These are phyloP conservation scores for Epizoanthus illoricatus DNA, from an alignment of 92 coral and sea anemone genomes.

Conservation along the genomic window DNA sequence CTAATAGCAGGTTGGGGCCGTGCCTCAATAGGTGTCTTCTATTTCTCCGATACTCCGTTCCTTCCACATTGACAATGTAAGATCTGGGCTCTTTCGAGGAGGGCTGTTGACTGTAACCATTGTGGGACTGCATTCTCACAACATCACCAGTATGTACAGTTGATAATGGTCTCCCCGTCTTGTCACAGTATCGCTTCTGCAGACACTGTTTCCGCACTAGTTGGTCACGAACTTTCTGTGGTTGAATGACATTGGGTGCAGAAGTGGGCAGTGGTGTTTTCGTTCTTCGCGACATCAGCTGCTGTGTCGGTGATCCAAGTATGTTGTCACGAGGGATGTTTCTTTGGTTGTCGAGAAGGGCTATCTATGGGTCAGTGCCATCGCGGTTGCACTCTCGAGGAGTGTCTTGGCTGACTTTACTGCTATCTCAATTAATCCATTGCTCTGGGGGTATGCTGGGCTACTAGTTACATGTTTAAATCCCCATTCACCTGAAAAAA, in stretches of 20 bases:
- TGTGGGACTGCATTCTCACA: slow-evolving; percentile 43
- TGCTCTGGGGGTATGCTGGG: neutral
- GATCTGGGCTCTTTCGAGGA: slow-evolving; percentile 18
- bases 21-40: too few species aligned
- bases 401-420: slow-evolving; percentile 49
- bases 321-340: slow-evolving; percentile 41
- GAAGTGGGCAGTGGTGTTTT: slow-evolving; percentile 31
- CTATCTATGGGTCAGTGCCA: slow-evolving; percentile 38
- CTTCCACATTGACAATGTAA: too few species aligned
- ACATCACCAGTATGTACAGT: slow-evolving; percentile 36
- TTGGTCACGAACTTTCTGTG: slow-evolving; percentile 1
- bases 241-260: slow-evolving; percentile 5
- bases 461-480: slow-evolving; percentile 3
- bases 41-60: too few species aligned
- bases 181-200: slow-evolving; percentile 42
- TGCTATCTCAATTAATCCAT: slow-evolving; percentile 49
- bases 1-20: too few species aligned
- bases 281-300: slow-evolving; percentile 46
- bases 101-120: neutral
- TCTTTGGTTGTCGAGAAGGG: slow-evolving; percentile 41
- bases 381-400: slow-evolving; percentile 44
- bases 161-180: slow-evolving; percentile 26
- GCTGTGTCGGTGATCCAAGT: slow-evolving; percentile 51
- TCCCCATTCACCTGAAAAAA: slow-evolving; percentile 49
- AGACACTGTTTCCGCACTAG: slow-evolving; percentile 13